Conservation (phyloP, 1,140 invertebrate genomes). For the Nephila pilipes region DNA sequence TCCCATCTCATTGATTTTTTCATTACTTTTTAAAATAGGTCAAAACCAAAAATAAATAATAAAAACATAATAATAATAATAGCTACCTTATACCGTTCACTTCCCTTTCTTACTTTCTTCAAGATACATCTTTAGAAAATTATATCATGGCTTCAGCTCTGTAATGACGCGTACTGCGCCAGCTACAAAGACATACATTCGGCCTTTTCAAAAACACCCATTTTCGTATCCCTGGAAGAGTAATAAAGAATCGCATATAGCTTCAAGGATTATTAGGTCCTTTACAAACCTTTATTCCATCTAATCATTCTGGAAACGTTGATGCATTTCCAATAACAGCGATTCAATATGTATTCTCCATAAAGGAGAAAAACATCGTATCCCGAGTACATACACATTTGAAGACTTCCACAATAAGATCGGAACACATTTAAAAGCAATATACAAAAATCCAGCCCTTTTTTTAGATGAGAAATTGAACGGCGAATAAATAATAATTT, state of each 20-base stretch:
- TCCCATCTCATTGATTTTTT: too few relatives aligned
- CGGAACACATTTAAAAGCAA: conserved; percentile 11
- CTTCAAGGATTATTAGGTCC: conserved; percentile 33
- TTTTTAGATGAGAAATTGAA: conserved; percentile 36
- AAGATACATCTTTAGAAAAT: too few relatives aligned
- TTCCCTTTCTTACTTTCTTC: too few relatives aligned
- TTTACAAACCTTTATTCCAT: conserved; percentile 6
- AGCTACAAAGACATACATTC: too few relatives aligned
- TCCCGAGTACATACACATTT: too few relatives aligned
- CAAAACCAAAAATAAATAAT: too few relatives aligned
- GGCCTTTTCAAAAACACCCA: not conserved
- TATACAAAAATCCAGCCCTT: not conserved
- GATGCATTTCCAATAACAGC: conserved; percentile 23
- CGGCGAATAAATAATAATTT: conserved; percentile 25
- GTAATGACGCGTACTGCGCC: too few relatives aligned
- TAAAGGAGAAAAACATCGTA: not conserved
- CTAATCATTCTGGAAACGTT: conserved; percentile 2
- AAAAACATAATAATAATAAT: too few relatives aligned
- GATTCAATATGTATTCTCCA: conserved; percentile 6
- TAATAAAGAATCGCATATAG: conserved; percentile 19
- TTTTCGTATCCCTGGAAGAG: not conserved
- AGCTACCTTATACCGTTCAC: too few relatives aligned
- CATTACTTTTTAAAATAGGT: too few relatives aligned
- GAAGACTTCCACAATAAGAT: not conserved
- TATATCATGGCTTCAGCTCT: too few relatives aligned